phyloP scores from a whole-genome alignment of 92 coral and sea anemone genomes.

The Phenganax marumi region DNA sequence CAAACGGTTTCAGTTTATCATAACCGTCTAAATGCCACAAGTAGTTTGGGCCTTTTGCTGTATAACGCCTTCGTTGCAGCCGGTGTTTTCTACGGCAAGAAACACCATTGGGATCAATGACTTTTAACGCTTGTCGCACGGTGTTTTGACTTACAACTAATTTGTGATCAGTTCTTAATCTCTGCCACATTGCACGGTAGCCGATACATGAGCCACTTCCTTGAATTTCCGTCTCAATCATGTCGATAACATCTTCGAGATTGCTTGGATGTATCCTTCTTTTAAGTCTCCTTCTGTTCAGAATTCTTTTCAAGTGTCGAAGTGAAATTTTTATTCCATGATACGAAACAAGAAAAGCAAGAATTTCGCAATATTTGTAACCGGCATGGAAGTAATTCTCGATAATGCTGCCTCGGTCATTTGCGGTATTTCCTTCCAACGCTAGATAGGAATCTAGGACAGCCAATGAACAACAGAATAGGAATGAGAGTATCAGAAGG shows the following conservation, averaged over 20 bases:
- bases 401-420: conserved; percentile 25
- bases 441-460: conserved; percentile 5
- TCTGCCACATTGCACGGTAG: conserved; percentile 50
- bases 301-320: conserved; percentile 39
- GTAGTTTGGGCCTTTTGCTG: conserved; percentile 37
- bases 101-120: conserved; percentile 49
- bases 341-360: conserved; percentile 44
- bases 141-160: conserved; percentile 22
- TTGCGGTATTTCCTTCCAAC: not conserved
- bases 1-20: conserved; percentile 60
- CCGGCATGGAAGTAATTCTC: conserved; percentile 20
- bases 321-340: conserved; percentile 40
- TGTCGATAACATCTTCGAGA: conserved; percentile 39
- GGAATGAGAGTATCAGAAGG: not conserved
- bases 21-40: conserved; percentile 46
- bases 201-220: conserved; percentile 46
- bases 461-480: conserved; percentile 14
- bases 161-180: conserved; percentile 5
- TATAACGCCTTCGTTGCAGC: conserved; percentile 29
- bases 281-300: conserved; percentile 28
- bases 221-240: conserved; percentile 34
- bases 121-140: conserved; percentile 33
- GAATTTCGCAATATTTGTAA: conserved; percentile 38
- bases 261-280: conserved; percentile 42
- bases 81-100: conserved; percentile 48